A percentile compares a stretch with the other conserved stretches of the same genome.
Conservation (phyloP, 2,113 vertebrate species). For the Isichthys henryi region DNA sequence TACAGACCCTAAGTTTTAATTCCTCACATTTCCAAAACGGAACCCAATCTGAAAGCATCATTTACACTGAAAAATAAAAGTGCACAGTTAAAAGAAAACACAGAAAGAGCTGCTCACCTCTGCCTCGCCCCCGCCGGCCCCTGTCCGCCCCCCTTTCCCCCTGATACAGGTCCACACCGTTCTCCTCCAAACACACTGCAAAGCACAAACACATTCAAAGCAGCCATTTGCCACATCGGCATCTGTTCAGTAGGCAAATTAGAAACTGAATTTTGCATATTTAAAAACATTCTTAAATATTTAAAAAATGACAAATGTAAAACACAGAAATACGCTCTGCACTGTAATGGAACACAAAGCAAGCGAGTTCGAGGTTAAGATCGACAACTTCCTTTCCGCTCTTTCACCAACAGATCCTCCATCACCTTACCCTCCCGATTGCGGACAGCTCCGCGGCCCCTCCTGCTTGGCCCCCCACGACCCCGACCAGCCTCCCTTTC, state of each 20-base stretch:
- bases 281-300: neutral
- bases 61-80: neutral
- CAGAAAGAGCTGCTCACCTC: slow-evolving; percentile 64
- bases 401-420: neutral
- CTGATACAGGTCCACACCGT: slow-evolving; percentile 76
- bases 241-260: neutral
- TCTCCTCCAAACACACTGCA: slow-evolving; percentile 81
- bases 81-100: neutral
- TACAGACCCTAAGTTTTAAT: neutral
- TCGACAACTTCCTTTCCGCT: neutral
- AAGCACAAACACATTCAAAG: neutral
- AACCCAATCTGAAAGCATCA: neutral
- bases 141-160: slow-evolving; percentile 77
- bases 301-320: neutral
- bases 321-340: neutral
- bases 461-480: slow-evolving; percentile 69
- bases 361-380: neutral
- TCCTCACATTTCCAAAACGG: neutral
- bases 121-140: slow-evolving; percentile 75
- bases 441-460: slow-evolving; percentile 75
- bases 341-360: neutral
- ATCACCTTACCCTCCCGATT: slow-evolving; percentile 68
- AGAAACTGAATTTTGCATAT: neutral
- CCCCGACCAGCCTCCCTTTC: slow-evolving; percentile 77
- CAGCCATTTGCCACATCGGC: neutral